A percentile compares a stretch with the other conserved stretches of the same genome.
phyloP scores from a whole-genome alignment of 2,113 vertebrate genomes.

The Grus americana region DNA sequence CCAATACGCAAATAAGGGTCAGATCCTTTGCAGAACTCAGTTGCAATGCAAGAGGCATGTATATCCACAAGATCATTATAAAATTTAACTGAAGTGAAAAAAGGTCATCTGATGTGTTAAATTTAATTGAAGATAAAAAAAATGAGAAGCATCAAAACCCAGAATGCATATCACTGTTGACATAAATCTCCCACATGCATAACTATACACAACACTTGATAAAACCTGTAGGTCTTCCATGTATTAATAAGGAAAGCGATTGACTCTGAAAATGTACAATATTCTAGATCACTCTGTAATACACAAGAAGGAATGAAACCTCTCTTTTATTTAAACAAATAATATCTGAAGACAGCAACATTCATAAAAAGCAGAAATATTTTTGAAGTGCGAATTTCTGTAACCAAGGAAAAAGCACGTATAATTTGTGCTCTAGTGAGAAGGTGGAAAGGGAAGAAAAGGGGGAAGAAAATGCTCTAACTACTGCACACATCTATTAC shows the following conservation, averaged over 20 bases:
- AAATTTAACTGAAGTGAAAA: neutral
- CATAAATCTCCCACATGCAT: neutral
- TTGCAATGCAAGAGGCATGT: neutral
- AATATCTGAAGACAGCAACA: neutral
- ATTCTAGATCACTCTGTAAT: neutral
- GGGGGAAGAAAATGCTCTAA: accelerated
- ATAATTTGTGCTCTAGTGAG: neutral
- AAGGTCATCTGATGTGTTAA: neutral
- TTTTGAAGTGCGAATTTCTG: neutral
- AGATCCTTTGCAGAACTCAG: neutral
- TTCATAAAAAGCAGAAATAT: neutral
- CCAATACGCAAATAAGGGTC: neutral
- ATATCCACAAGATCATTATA: neutral
- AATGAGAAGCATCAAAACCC: neutral
- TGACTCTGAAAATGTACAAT: neutral
- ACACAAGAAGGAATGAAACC: neutral
- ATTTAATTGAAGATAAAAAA: neutral
- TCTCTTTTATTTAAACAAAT: neutral
- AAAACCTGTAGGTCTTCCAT: neutral
- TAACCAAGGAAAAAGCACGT: neutral
- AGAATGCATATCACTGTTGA: neutral
- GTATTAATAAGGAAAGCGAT: neutral
- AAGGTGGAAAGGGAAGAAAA: neutral
- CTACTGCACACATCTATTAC: neutral
- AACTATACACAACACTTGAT: neutral